These are phyloP conservation scores for Tetragonula carbonaria DNA, from an alignment of 2,888 invertebrate species.

Conservation along the genomic window DNA sequence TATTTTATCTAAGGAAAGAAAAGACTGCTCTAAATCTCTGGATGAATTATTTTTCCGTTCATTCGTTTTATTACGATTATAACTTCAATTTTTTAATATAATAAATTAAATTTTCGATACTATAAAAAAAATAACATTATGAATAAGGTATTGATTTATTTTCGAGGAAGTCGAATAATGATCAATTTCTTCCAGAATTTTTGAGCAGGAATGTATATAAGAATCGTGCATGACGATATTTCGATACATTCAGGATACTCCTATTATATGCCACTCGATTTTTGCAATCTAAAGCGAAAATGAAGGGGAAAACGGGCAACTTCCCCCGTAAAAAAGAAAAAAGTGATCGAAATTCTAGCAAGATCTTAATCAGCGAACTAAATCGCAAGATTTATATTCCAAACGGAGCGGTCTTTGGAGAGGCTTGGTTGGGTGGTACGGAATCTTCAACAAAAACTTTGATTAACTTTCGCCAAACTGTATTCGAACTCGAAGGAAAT, in stretches of 20 bases:
- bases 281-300: neutral
- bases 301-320: neutral
- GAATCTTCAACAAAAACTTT: conserved; percentile 4
- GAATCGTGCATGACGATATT: neutral
- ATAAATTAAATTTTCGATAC: too few species aligned
- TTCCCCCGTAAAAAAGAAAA: neutral
- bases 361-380: neutral
- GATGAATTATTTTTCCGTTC: too few species aligned
- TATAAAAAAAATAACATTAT: too few species aligned
- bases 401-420: neutral
- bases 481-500: neutral
- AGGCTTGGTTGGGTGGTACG: neutral
- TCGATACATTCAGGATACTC: neutral
- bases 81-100: too few species aligned
- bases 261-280: neutral
- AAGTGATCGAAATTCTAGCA: neutral
- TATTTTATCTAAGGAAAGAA: too few species aligned
- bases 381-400: neutral
- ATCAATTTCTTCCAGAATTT: too few species aligned
- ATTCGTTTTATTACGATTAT: too few species aligned
- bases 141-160: too few species aligned
- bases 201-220: neutral
- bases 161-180: too few species aligned
- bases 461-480: neutral
- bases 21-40: too few species aligned